These are phyloP conservation scores for Ophiodon elongatus DNA, from an alignment of 2,113 vertebrate genomes.

Conservation along the genomic window DNA sequence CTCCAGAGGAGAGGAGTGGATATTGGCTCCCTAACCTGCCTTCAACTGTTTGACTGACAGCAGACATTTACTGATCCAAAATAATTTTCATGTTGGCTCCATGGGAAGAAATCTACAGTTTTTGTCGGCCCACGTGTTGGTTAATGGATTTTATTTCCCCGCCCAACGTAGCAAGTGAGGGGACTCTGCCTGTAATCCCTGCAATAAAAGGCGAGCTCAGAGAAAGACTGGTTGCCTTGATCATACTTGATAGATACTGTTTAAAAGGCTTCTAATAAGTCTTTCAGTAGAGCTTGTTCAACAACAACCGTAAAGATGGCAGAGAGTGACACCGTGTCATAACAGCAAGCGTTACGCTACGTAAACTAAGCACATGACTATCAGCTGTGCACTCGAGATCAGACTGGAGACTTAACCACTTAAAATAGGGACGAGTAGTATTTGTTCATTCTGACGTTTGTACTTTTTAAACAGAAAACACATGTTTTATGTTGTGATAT, in stretches of 20 bases:
- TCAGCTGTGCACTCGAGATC: background rate
- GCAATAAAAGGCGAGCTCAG: background rate
- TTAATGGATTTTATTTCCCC: background rate
- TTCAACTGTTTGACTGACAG: background rate
- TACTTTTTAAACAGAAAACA: background rate
- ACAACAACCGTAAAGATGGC: background rate
- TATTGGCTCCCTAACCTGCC: background rate
- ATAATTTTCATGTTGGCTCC: background rate
- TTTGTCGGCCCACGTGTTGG: background rate
- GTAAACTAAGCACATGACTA: background rate
- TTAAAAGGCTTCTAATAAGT: background rate
- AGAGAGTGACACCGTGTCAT: background rate
- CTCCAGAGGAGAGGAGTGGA: background rate
- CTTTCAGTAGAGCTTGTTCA: background rate
- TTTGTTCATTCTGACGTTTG: background rate
- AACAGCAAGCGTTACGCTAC: background rate
- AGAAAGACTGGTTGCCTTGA: background rate
- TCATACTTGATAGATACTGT: background rate
- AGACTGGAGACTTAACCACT: background rate
- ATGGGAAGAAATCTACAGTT: background rate
- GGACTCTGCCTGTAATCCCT: background rate
- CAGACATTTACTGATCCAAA: background rate
- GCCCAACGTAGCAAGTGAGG: background rate
- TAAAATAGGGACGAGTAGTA: background rate
- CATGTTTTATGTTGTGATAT: background rate